These are phyloP conservation scores for Epinotia brunnichana DNA, from an alignment of 2,888 invertebrate species.

Conservation along the genomic window DNA sequence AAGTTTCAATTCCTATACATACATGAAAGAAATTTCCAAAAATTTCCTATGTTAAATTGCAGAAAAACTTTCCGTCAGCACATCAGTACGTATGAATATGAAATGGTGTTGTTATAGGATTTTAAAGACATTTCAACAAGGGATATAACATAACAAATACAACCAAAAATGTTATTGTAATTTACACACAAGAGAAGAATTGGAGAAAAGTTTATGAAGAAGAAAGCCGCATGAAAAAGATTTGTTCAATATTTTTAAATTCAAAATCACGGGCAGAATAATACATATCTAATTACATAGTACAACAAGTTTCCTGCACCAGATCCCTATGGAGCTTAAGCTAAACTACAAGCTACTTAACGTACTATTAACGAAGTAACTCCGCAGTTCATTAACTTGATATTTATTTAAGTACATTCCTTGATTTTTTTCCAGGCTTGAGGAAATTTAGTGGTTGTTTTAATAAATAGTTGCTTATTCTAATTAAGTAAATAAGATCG, in stretches of 20 bases:
- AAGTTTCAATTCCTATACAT: too few species aligned
- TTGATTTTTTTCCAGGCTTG: not conserved
- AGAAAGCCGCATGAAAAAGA: too few species aligned
- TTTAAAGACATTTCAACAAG: not conserved
- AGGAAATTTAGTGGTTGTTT: not conserved
- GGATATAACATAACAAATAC: not conserved
- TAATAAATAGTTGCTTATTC: not conserved
- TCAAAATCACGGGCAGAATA: not conserved
- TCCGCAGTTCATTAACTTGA: conserved; percentile 7
- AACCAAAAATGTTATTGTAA: not conserved
- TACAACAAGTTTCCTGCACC: not conserved
- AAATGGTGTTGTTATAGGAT: too few species aligned
- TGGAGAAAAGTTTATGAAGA: too few species aligned
- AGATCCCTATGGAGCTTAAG: conserved; percentile 16
- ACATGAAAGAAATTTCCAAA: too few species aligned
- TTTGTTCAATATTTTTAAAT: not conserved
- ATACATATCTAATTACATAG: not conserved
- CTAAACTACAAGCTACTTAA: conserved; percentile 17
- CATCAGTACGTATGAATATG: too few species aligned
- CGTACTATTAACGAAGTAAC: conserved; percentile 23
- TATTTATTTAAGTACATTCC: conserved; percentile 5
- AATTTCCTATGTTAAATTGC: too few species aligned
- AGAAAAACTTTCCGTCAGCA: too few species aligned
- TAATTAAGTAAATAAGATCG: not conserved
- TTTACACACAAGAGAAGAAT: too few species aligned